Percentiles rank a stretch among this genome's conserved stretches.
These are phyloP conservation scores for Cheilosia variabilis DNA, from an alignment of 2,888 invertebrate genomes.

Conservation along the genomic window DNA sequence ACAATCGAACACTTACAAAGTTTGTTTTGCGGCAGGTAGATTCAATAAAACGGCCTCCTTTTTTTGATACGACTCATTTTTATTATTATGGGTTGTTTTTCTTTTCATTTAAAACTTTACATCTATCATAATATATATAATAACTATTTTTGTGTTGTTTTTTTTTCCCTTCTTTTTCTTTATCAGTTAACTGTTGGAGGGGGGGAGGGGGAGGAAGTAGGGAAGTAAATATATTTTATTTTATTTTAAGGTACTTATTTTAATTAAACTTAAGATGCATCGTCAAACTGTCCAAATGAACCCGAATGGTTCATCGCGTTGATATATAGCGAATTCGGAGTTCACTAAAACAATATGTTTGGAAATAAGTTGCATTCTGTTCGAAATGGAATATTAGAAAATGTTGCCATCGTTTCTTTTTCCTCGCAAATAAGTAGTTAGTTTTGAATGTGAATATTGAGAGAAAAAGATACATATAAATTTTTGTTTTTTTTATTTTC, in stretches of 20 bases:
- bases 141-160: conserved; percentile 25
- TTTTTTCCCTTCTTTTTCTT: neutral
- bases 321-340: neutral
- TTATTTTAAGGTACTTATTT: neutral
- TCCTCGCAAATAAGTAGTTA: conserved; percentile 19
- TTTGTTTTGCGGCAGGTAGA: no score
- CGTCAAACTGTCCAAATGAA: no score
- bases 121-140: conserved; percentile 51
- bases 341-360: neutral
- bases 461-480: conserved; percentile 26
- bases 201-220: neutral
- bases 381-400: conserved; percentile 21
- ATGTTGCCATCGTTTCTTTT: neutral
- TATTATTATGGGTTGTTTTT: conserved; percentile 12
- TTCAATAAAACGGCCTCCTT: neutral
- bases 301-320: neutral
- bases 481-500: conserved; percentile 13
- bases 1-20: no score
- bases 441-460: conserved; percentile 39
- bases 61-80: conserved; percentile 53
- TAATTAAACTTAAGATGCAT: neutral
- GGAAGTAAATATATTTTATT: neutral
- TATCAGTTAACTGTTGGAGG: conserved; percentile 14
- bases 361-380: neutral
- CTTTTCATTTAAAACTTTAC: conserved; percentile 44